Evolutionary conservation across 2,113 vertebrate species (phyloP), one percentile per base, ranked within the genome.

Genomic region (Phasianus colchicus): DNA sequence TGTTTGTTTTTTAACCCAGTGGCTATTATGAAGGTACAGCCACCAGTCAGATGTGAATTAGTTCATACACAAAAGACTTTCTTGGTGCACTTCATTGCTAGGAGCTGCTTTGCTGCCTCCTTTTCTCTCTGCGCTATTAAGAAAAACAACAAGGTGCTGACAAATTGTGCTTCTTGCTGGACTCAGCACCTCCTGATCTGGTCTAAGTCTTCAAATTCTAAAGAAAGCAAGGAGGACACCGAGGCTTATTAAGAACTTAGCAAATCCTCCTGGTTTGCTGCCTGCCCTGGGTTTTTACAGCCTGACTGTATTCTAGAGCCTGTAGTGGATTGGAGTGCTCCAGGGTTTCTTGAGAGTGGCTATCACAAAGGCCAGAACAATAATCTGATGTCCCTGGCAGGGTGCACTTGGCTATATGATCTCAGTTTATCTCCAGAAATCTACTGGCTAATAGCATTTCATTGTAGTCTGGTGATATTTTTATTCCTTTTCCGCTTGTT

Each of bases 391-490:
- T 86, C 85, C 83, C 52, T 71, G 86, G 75, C 86, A 72, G 63
- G 69, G 30, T 84, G 43, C 57, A 55, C 73, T 64, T 82, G 58
- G 52, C 88, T 83, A 36, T 91, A 36, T 78, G 77, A 81, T 86
- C 88, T 81, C 85, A 40, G 34, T 91, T 94, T 91, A 83, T 80
- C 87, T 93, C 81, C 60, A 38, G 63, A 88, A 84, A 88, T 75
- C 85, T 82, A 25, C 91, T 86, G 90, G 80, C 94, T 95, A 76
- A 82, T 95, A 94, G 88, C 61, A 42, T 95, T 96, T 94, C 66
- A 54, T 83, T 91, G 77, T 91, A 86, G 90, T 92, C 83, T 91
- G 88, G 85, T 96, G 80, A 73, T 88, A 80, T 94, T 97, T 90
- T 90, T 91, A 94, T 91, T 86, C 85, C 84, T 90, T 89, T 86